Conservation (phyloP, 2,797 vertebrate genomes). For the Danio aesculapii region DNA sequence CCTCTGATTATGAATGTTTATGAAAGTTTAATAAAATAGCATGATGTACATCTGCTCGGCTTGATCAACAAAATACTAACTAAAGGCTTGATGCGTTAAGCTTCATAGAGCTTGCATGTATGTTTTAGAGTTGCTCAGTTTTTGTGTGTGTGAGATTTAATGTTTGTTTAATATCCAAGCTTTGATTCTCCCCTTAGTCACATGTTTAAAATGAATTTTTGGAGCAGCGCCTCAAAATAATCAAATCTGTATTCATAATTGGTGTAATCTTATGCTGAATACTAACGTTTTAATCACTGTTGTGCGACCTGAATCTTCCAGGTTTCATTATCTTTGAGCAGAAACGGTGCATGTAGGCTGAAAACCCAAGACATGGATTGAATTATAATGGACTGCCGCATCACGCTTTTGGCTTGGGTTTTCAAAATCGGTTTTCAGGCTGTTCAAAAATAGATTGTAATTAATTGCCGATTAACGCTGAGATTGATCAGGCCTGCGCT, state of each 20-base stretch:
- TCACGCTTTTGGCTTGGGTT: constrained; percentile 13
- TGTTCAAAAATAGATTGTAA: constrained; percentile 31
- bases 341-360: constrained; percentile 28
- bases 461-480: constrained; percentile 41
- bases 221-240: constrained; percentile 29
- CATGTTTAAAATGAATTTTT: constrained; percentile 20
- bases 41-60: background rate
- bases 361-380: background rate
- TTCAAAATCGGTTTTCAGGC: constrained; percentile 7
- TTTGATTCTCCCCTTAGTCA: background rate
- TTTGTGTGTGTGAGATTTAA: background rate
- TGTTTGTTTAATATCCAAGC: constrained; percentile 18
- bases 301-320: constrained; percentile 34
- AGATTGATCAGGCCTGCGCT: constrained; percentile 43
- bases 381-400: constrained; percentile 34
- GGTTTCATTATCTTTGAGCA: constrained; percentile 37
- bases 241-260: constrained; percentile 37
- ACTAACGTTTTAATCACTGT: constrained; percentile 30
- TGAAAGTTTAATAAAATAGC: background rate
- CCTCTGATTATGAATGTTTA: constrained; percentile 6
- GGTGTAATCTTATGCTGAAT: constrained; percentile 36
- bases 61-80: background rate
- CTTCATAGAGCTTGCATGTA: background rate
- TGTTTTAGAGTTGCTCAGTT: constrained; percentile 11
- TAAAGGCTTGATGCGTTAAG: background rate